Evolutionary conservation across 2,888 invertebrate species (phyloP).

Genomic region (Dione vanillae): DNA sequence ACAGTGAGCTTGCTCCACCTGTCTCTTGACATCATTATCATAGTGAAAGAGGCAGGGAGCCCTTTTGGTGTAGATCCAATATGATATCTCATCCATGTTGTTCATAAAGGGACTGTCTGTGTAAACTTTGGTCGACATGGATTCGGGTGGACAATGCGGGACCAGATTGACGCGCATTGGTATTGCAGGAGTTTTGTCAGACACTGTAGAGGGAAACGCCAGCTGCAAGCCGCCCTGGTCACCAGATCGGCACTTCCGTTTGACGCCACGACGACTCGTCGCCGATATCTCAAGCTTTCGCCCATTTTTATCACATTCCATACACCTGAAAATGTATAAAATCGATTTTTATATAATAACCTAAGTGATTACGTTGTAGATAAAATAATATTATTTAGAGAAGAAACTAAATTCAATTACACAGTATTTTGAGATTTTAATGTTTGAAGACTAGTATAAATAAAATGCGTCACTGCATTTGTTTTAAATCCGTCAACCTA

Average conservation of each 20-base stretch:
- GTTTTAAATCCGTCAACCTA: constrained; percentile 36
- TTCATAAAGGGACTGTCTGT: constrained; percentile 69
- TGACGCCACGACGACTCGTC: constrained; percentile 52
- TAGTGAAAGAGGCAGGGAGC: constrained; percentile 77
- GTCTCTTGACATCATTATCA: constrained; percentile 66
- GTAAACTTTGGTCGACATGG: constrained; percentile 39
- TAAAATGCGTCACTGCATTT: constrained; percentile 25
- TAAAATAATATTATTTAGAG: not conserved
- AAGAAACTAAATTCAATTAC: not conserved
- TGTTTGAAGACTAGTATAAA: not conserved
- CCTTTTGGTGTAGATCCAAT: constrained; percentile 76
- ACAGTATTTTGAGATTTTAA: not conserved
- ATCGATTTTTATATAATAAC: constrained; percentile 29
- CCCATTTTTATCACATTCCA: constrained; percentile 68
- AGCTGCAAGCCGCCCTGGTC: constrained; percentile 55
- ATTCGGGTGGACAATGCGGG: constrained; percentile 37
- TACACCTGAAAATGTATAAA: constrained; percentile 62
- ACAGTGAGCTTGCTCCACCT: constrained; percentile 59
- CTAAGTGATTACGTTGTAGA: constrained; percentile 5
- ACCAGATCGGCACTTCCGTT: constrained; percentile 55
- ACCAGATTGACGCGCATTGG: constrained; percentile 44
- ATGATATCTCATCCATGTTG: constrained; percentile 78
- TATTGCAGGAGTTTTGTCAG: constrained; percentile 54
- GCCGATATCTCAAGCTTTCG: constrained; percentile 49
- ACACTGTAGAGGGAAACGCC: constrained; percentile 58